Conservation (phyloP, 1,140 invertebrate species). For the Solenopsis fugax region DNA sequence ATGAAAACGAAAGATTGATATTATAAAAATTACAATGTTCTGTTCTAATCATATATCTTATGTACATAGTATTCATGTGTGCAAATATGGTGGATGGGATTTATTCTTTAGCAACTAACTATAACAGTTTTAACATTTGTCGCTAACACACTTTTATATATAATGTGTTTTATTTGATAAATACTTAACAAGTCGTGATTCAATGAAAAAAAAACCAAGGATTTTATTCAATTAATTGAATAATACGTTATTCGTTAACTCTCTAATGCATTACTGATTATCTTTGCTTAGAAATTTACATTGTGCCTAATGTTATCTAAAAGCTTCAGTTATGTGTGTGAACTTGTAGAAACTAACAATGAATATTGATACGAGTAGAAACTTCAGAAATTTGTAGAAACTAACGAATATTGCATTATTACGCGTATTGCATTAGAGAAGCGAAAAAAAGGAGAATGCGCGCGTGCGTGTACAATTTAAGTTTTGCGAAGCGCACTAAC, state of each 20-base stretch:
- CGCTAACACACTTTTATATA: neutral
- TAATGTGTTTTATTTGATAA: constrained; percentile 5
- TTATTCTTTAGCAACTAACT: constrained; percentile 44
- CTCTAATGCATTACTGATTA: neutral
- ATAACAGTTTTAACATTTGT: constrained; percentile 20
- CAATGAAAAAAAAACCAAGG: neutral
- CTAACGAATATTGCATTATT: too few species aligned
- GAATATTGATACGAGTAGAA: neutral
- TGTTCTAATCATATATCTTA: neutral
- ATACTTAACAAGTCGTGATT: neutral
- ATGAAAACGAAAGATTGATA: neutral
- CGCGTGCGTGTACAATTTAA: neutral
- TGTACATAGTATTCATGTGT: neutral
- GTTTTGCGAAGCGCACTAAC: constrained; percentile 27
- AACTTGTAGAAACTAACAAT: neutral
- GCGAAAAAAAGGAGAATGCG: neutral
- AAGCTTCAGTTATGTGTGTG: neutral
- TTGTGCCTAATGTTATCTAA: neutral
- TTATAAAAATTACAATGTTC: neutral
- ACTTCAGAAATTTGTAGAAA: neutral
- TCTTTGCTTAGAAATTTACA: neutral
- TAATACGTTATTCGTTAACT: constrained; percentile 9
- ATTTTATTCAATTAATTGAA: constrained; percentile 18
- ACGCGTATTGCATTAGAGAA: neutral
- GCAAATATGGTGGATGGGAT: constrained; percentile 54